These are phyloP conservation scores for Spheniscus mendiculus DNA, from an alignment of 2,113 vertebrate species.

Conservation along the genomic window DNA sequence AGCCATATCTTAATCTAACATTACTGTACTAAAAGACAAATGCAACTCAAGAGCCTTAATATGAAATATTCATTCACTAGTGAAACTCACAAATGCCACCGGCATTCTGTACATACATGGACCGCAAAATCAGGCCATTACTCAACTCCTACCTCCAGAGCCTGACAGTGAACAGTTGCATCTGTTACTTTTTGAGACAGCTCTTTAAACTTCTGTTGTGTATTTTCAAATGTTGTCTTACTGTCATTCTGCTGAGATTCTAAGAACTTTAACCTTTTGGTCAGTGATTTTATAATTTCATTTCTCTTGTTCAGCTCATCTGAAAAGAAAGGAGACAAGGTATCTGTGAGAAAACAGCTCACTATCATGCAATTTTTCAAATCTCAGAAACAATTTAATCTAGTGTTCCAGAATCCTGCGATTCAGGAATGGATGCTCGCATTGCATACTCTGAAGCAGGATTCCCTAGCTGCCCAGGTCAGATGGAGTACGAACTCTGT, in stretches of 20 bases:
- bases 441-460: background rate
- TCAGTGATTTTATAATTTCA: slow-evolving; percentile 72
- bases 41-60: background rate
- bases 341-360: background rate
- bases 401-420: accelerated
- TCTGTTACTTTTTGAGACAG: slow-evolving; percentile 66
- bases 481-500: background rate
- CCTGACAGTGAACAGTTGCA: slow-evolving; percentile 58
- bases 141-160: slow-evolving; percentile 71
- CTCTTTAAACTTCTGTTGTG: slow-evolving; percentile 71
- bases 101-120: background rate
- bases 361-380: background rate
- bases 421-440: background rate
- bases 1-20: background rate
- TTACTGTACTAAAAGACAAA: background rate
- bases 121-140: background rate
- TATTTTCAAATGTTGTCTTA: slow-evolving; percentile 53
- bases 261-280: slow-evolving; percentile 63
- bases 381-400: background rate
- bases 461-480: background rate
- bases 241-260: slow-evolving; percentile 67
- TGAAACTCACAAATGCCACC: background rate
- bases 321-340: slow-evolving; percentile 25
- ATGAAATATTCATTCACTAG: background rate
- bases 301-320: slow-evolving; percentile 77